Base-by-base conservation (phyloP, 2,113 vertebrate genomes). In the Scopus umbretta region DNA sequence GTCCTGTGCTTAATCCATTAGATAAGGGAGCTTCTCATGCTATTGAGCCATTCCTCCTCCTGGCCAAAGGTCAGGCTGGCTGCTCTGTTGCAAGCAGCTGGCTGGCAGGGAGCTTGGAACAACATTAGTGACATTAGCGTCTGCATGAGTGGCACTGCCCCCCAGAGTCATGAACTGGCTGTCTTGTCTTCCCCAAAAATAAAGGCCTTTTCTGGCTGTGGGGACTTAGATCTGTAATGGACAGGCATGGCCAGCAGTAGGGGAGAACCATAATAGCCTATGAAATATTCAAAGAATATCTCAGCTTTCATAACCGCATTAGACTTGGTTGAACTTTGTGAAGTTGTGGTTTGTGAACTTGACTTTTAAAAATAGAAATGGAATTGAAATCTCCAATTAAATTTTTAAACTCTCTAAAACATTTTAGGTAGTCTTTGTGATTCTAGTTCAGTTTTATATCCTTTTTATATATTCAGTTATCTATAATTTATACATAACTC, bases 1-100 rank as follows among this genome's bases (percentile, higher is more conserved):
- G 79, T 94, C 80, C 91, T 94, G 71, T 88, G 56, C 84, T 91
- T 94, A 96, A 97, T 97, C 97, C 95, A 97, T 97, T 97, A 91
- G 94, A 94, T 94, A 96, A 96, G 96, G 97, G 63, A 43, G 93
- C 87, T 92, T 94, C 92, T 76, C 45, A 10, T 62, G 86, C 96
- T 94, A 94, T 95, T 94, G 94, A 94, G 92, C 94, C 86, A 45
- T 94, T 79, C 36, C 80, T 95, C 29, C 83, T 80, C 49, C 72
- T 79, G 94, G 86, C 82, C 96, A 97, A 88, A 97, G 97, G 96
- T 97, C 95, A 94, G 63, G 13, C 86, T 26, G 67, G 61, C 55
- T 78, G 96, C 84, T 93, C 95, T 80, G 76, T 52, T 67, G 59
- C 88, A 91, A 88, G 94, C 95, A 97, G 92, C 96, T 96, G 95